These are phyloP conservation scores for Clarias magur DNA, from an alignment of 2,113 vertebrate species.

Conservation along the genomic window DNA sequence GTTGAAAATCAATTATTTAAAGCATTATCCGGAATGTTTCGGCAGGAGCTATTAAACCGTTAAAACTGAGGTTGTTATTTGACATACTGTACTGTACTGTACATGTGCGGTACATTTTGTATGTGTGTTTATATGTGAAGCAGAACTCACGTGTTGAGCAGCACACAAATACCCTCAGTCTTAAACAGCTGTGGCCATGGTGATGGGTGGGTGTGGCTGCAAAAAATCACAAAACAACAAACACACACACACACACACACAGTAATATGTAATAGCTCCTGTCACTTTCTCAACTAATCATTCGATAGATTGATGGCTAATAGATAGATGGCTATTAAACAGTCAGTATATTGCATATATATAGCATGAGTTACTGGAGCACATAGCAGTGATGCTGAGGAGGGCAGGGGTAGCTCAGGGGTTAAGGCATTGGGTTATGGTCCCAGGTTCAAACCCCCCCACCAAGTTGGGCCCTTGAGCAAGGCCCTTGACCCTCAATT, in stretches of 20 bases:
- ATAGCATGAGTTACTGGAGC: background rate
- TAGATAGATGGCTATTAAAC: no score
- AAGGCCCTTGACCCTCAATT: no score
- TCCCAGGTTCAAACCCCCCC: no score
- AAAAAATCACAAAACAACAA: conserved; percentile 22
- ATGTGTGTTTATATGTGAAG: background rate
- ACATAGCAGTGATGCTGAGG: background rate
- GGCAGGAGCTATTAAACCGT: background rate
- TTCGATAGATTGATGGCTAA: background rate
- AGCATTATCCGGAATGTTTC: background rate
- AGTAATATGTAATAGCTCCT: conserved; percentile 13
- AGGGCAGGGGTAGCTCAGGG: background rate
- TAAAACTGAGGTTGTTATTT: background rate
- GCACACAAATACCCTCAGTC: conserved; percentile 94
- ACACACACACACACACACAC: conserved; percentile 27
- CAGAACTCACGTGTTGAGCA: conserved; percentile 87
- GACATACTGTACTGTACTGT: background rate
- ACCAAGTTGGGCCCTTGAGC: no score
- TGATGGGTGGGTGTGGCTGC: conserved; percentile 90
- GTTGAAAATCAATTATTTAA: background rate
- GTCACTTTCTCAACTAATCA: conserved; percentile 56
- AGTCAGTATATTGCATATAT: no score
- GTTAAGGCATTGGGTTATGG: no score
- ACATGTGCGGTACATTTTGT: no score
- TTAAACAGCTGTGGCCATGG: conserved; percentile 89